Percentiles rank a stretch among this genome's conserved stretches.
phyloP scores from a whole-genome alignment of 2,888 invertebrate species.

The Chrysolina haemoptera region DNA sequence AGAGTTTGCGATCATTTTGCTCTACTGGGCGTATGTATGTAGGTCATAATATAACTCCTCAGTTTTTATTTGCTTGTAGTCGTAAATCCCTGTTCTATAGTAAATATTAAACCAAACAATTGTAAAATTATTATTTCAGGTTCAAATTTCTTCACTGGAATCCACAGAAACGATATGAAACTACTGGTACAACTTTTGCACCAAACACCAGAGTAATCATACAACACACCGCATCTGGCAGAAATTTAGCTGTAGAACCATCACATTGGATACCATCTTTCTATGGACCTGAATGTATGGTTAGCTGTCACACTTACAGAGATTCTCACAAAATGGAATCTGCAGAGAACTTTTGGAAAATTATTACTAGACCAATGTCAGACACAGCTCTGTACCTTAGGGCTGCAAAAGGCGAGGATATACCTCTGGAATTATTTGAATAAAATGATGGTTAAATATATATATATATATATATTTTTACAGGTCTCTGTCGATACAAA shows the following conservation, averaged over 20 bases:
- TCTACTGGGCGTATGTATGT: no score
- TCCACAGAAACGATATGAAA: slow-evolving; percentile 61
- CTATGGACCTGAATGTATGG: slow-evolving; percentile 60
- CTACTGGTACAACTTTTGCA: slow-evolving; percentile 59
- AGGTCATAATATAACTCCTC: no score
- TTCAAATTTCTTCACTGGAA: slow-evolving; percentile 66
- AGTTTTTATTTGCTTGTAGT: no score
- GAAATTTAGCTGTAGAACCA: slow-evolving; percentile 63
- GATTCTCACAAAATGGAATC: slow-evolving; percentile 62
- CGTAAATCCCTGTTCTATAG: no score
- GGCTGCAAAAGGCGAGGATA: slow-evolving; percentile 64
- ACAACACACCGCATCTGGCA: slow-evolving; percentile 66
- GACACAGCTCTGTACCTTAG: slow-evolving; percentile 61
- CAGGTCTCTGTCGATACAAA: not conserved
- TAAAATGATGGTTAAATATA: slow-evolving; percentile 27
- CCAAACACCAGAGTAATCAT: slow-evolving; percentile 63
- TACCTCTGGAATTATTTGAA: slow-evolving; percentile 57
- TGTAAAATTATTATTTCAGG: slow-evolving; percentile 36
- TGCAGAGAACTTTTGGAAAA: slow-evolving; percentile 62
- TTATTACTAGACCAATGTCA: slow-evolving; percentile 52
- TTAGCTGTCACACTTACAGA: slow-evolving; percentile 58
- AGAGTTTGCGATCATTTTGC: no score
- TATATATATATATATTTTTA: not conserved
- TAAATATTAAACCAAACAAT: no score
- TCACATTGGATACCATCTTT: slow-evolving; percentile 64